Conservation (phyloP, 2,113 vertebrate species). For the Chlorodrepanis virens region DNA sequence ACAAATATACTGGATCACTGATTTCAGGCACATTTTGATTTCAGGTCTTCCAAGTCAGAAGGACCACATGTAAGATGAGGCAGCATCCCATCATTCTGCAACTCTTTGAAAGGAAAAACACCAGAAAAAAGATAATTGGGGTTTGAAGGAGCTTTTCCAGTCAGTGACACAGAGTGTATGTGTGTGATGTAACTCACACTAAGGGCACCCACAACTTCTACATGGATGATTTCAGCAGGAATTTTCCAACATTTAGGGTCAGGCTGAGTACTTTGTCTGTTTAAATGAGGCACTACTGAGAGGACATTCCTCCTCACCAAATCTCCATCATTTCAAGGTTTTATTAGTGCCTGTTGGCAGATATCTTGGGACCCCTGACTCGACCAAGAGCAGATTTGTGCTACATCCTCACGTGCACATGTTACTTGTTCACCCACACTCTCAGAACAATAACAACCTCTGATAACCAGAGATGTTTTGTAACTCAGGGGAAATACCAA, state of each 20-base stretch:
- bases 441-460: neutral
- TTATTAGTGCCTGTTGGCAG: neutral
- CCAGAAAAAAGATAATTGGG: accelerated
- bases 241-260: neutral
- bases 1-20: neutral
- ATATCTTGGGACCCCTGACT: neutral
- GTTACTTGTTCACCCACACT: neutral
- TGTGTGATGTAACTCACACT: neutral
- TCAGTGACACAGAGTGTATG: neutral
- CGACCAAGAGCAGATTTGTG: neutral
- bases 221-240: neutral
- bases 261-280: neutral
- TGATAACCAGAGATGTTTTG: neutral
- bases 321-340: neutral
- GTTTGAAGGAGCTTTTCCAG: neutral
- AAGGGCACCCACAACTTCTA: accelerated
- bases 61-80: neutral
- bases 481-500: constrained; percentile 7
- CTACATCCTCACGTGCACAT: neutral
- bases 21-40: neutral
- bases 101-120: neutral
- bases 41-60: neutral
- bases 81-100: neutral
- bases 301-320: neutral
- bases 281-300: neutral